phyloP scores from a whole-genome alignment of 1,140 invertebrate genomes.

The Bursaphelenchus mucronatus region DNA sequence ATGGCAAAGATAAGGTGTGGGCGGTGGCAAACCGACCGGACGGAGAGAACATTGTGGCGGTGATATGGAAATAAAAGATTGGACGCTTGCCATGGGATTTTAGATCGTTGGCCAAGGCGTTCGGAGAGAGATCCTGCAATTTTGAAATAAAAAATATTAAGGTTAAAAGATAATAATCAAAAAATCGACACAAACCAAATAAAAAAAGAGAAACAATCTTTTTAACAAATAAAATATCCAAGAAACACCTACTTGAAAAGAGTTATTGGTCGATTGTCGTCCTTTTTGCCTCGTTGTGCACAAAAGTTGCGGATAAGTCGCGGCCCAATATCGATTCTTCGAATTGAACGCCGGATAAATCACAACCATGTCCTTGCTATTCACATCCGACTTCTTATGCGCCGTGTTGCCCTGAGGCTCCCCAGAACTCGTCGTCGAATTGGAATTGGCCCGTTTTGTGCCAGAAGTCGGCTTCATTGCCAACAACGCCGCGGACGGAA shows the following conservation, averaged over 20 bases:
- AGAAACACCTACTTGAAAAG: slow-evolving; percentile 50
- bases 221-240: no score
- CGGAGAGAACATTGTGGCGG: slow-evolving; percentile 59
- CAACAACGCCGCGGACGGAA: slow-evolving; percentile 49
- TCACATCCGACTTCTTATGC: slow-evolving; percentile 60
- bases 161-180: no score
- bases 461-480: slow-evolving; percentile 50
- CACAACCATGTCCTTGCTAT: slow-evolving; percentile 57
- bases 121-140: slow-evolving; percentile 54
- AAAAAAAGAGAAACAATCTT: slow-evolving; percentile 10
- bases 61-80: slow-evolving; percentile 60
- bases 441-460: slow-evolving; percentile 43
- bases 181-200: no score
- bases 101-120: slow-evolving; percentile 38
- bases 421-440: slow-evolving; percentile 21
- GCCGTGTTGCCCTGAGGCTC: slow-evolving; percentile 49
- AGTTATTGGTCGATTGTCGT: slow-evolving; percentile 56
- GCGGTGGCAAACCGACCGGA: slow-evolving; percentile 57
- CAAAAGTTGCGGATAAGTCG: slow-evolving; percentile 57
- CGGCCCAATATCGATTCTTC: slow-evolving; percentile 56
- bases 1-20: slow-evolving; percentile 58
- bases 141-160: background rate
- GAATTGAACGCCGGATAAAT: slow-evolving; percentile 59
- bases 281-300: slow-evolving; percentile 60
- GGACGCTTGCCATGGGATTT: slow-evolving; percentile 55